Base-by-base conservation (phyloP, 2,888 invertebrate species). In the Rhagophthalmus giganteus region DNA sequence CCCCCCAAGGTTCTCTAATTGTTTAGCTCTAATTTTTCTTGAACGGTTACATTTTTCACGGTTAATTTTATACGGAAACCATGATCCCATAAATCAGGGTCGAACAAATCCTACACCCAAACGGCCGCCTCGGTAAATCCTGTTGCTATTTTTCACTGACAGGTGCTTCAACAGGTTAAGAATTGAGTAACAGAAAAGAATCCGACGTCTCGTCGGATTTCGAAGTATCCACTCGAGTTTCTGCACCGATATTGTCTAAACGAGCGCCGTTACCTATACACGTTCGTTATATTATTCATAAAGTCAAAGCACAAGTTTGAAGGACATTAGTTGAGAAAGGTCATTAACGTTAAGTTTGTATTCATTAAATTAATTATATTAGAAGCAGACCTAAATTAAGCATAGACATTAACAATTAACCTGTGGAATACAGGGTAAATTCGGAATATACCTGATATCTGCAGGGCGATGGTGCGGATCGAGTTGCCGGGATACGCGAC, bases 401-500 rank as follows among this genome's bases (percentile, higher is more conserved):
- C 12, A 38, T 27, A 25, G 20, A 34, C 41, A 47, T 31, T 58
- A 37, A 33, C 45, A 47, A 47, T 59, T 57, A 59, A 59, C 55
- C 54, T 59, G 59, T 54, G 45, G 57, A 52, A 38, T 38, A 42
- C 9, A 30, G 27, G 38, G 37, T 30, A 20, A 25, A 40, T 46
- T 41, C 30, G 25, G 26, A 10, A 45, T 46, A 39, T 13, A 44
- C 48, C 48, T 31, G 54, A 46, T 35, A 55, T 58, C 59, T 57
- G 55, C 44, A 38, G 54, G 44, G 50, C 16, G 38, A 58, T 59
- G 60, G 57, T 59, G 57, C 56, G 60, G 58, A 50, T 53, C 44
- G 56, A 60, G 62, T 62, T 62, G 62, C 62, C 50, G 59, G 62
- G 62, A 60, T 57, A 61, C 61, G 57, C 38, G 44, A 41, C 38